A percentile compares a stretch with the other conserved stretches of the same genome.
phyloP scores from a whole-genome alignment of 2,888 invertebrate genomes.

The Drosophila anomalata region DNA sequence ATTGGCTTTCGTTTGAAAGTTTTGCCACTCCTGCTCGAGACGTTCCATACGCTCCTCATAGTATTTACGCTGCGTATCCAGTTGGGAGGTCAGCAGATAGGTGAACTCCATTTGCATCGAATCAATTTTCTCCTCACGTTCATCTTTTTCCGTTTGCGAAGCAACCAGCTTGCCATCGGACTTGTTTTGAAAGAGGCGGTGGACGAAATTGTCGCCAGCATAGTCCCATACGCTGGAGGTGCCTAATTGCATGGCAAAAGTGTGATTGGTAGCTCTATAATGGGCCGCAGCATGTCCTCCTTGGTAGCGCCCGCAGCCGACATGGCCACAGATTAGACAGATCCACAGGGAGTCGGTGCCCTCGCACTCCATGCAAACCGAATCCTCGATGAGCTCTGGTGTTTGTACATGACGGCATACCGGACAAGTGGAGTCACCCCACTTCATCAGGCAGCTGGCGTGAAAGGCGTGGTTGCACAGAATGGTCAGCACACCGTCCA shows the following conservation, averaged over 20 bases:
- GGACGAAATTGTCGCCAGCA: conserved; percentile 96
- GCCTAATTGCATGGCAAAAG: conserved; percentile 97
- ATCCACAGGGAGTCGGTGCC: conserved; percentile 96
- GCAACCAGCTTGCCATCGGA: conserved; percentile 97
- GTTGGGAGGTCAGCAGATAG: conserved; percentile 96
- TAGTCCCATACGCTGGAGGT: conserved; percentile 99
- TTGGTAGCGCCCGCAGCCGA: conserved; percentile 97
- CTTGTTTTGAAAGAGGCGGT: conserved; percentile 97
- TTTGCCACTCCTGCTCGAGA: conserved; percentile 86
- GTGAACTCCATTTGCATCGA: conserved; percentile 98
- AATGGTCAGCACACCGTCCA: conserved; percentile 98
- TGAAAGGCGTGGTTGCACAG: conserved; percentile 99
- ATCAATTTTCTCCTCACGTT: conserved; percentile 93
- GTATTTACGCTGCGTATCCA: conserved; percentile 96
- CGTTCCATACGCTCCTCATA: conserved; percentile 92
- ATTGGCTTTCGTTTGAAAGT: conserved; percentile 85
- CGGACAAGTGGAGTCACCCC: conserved; percentile 99
- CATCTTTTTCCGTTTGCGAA: conserved; percentile 87
- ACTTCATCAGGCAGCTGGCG: conserved; percentile 96
- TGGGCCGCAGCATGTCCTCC: conserved; percentile 98
- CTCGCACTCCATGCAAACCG: conserved; percentile 86
- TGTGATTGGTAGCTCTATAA: conserved; percentile 97
- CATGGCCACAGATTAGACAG: conserved; percentile 98
- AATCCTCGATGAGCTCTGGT: conserved; percentile 86
- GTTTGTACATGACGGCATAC: conserved; percentile 93